phyloP scores from a whole-genome alignment of 2,797 vertebrate genomes.

The Pantherophis alleghaniensis region DNA sequence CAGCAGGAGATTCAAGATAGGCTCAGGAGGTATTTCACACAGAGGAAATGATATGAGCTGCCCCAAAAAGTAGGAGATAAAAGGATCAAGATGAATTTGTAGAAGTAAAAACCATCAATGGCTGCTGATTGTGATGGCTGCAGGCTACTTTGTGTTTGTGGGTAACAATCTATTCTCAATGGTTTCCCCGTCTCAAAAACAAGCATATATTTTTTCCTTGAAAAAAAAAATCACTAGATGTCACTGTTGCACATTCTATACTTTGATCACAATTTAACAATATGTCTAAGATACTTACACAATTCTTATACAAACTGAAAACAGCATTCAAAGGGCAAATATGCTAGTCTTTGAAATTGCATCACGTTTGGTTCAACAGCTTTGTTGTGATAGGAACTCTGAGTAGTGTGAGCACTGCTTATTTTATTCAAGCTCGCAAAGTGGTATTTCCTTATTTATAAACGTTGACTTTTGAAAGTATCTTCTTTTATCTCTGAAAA shows the following conservation, averaged over 20 bases:
- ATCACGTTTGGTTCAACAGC: constrained; percentile 43
- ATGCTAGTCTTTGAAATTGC: constrained; percentile 23
- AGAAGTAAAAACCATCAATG: not conserved
- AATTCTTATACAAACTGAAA: not conserved
- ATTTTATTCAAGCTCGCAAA: not conserved
- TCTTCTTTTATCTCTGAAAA: not conserved
- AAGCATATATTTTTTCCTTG: not conserved
- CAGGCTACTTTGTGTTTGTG: not conserved
- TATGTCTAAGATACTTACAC: not conserved
- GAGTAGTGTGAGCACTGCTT: not conserved
- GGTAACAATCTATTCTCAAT: not conserved
- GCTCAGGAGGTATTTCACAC: not conserved
- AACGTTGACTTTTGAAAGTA: not conserved
- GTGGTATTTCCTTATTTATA: not conserved
- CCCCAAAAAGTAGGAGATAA: not conserved
- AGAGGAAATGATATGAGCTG: not conserved
- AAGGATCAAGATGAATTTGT: not conserved
- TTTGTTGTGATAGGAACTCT: constrained; percentile 27
- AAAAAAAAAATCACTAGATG: constrained; percentile 32
- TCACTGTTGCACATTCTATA: constrained; percentile 41
- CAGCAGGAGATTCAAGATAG: not conserved
- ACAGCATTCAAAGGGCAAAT: not conserved
- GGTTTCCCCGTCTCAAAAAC: not conserved
- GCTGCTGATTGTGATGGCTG: not conserved
- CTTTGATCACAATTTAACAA: not conserved